These are phyloP conservation scores for Matsumurasca onukii DNA, from an alignment of 1,140 invertebrate species.

Conservation along the genomic window DNA sequence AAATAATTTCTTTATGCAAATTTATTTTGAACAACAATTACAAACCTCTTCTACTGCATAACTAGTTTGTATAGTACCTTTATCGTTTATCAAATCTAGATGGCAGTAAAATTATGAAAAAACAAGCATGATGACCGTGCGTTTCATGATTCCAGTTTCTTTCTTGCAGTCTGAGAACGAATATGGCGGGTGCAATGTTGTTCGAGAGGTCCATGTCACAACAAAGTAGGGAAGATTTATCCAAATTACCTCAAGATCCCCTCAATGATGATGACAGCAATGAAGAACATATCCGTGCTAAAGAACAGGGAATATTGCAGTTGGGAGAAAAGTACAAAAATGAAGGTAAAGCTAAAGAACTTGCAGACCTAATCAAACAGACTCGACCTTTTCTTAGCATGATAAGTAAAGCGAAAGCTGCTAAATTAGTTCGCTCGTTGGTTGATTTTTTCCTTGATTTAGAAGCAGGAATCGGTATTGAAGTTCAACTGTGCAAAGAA, in stretches of 20 bases:
- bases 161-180: conserved; percentile 38
- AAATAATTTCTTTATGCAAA: no score
- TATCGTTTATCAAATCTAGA: no score
- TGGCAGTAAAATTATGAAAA: no score
- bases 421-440: conserved; percentile 93
- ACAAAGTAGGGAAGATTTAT: conserved; percentile 67
- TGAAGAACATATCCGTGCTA: conserved; percentile 79
- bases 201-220: conserved; percentile 73
- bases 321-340: conserved; percentile 88
- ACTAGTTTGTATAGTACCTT: no score
- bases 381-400: conserved; percentile 91
- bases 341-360: conserved; percentile 89
- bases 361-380: conserved; percentile 90
- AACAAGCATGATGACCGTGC: not conserved
- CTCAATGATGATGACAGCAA: conserved; percentile 51
- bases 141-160: conserved; percentile 1
- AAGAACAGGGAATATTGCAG: conserved; percentile 88
- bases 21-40: no score
- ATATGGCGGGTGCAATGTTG: conserved; percentile 84
- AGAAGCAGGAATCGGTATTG: conserved; percentile 90
- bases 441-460: conserved; percentile 98
- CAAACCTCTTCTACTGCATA: no score
- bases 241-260: conserved; percentile 68
- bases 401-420: conserved; percentile 98
- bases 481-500: conserved; percentile 88